Evolutionary conservation across 30 jellyfish, hydroid and myxozoan genomes (phyloP).

Genomic region (Aurelia coerulea): DNA sequence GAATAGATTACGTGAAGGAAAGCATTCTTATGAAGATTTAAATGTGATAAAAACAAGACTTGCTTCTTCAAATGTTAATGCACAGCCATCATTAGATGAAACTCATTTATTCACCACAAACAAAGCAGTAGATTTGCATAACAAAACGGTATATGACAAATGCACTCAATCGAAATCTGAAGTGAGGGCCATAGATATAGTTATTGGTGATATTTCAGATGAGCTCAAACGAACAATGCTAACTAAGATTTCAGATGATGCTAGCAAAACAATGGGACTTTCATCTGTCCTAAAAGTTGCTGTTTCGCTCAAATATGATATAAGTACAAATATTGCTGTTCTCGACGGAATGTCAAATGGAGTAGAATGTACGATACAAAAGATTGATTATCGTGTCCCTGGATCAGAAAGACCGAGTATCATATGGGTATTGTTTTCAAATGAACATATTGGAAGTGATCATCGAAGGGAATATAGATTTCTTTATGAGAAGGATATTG

Average conservation of each 20-base stretch:
- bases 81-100: neutral
- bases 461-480: neutral
- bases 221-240: neutral
- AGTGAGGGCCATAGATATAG: conserved; percentile 1
- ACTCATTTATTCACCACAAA: conserved; percentile 22
- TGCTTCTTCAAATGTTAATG: neutral
- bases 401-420: conserved; percentile 21
- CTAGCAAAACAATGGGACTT: conserved; percentile 22
- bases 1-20: conserved; percentile 3
- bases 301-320: conserved; percentile 7
- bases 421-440: conserved; percentile 20
- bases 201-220: neutral
- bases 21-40: neutral
- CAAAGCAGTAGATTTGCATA: conserved; percentile 1
- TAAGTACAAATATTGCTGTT: conserved; percentile 5
- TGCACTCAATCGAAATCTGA: neutral
- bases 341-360: conserved; percentile 34
- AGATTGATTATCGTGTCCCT: conserved; percentile 16
- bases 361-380: conserved; percentile 31
- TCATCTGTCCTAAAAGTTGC: neutral
- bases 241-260: conserved; percentile 10
- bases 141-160: neutral
- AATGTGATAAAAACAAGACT: neutral
- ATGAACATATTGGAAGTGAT: neutral
- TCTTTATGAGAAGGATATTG: neutral